Conservation (phyloP, 2,113 vertebrate genomes). For the Connochaetes taurinus region DNA sequence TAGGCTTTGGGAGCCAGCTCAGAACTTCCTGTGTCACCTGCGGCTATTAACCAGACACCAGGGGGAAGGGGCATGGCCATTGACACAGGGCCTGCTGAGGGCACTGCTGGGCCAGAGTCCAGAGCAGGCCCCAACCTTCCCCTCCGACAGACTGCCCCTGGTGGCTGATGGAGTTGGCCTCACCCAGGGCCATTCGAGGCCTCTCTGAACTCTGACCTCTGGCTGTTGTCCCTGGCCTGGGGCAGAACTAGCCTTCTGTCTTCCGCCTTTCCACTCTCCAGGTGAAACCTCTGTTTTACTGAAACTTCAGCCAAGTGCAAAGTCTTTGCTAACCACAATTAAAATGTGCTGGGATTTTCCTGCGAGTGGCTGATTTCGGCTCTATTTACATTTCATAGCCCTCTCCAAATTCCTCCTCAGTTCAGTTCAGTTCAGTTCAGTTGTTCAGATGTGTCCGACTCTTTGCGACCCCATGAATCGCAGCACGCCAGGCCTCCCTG, state of each 20-base stretch:
- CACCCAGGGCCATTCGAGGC: neutral
- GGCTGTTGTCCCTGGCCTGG: neutral
- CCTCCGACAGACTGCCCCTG: neutral
- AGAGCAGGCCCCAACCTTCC: neutral
- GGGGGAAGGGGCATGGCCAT: neutral
- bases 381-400: neutral
- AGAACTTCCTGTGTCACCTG: neutral
- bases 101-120: neutral
- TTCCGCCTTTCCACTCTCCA: neutral
- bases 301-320: neutral
- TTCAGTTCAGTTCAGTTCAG: too few relatives aligned
- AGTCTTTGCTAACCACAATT: neutral
- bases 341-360: neutral
- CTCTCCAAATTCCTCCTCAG: neutral
- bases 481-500: too few relatives aligned
- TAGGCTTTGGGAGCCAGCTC: neutral
- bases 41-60: neutral
- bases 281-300: neutral
- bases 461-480: too few relatives aligned
- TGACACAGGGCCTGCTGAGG: neutral
- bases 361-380: neutral
- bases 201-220: neutral
- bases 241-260: neutral
- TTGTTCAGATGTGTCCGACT: too few relatives aligned
- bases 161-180: neutral